These are phyloP conservation scores for Eulimnadia texana DNA, from an alignment of 1,140 invertebrate genomes.

Conservation along the genomic window DNA sequence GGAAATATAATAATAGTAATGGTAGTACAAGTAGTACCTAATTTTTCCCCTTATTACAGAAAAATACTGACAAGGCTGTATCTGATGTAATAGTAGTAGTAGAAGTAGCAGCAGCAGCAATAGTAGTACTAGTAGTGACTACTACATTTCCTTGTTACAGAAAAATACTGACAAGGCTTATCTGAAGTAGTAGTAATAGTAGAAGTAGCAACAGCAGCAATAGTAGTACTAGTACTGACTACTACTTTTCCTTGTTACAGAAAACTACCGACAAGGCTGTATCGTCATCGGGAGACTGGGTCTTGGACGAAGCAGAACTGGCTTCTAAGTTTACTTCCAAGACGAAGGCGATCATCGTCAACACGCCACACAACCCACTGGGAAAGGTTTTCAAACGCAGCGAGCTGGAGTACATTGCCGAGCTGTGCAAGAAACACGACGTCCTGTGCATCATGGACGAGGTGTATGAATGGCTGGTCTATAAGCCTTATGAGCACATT, in stretches of 20 bases:
- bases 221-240: no score
- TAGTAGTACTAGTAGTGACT: no score
- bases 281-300: conserved; percentile 63
- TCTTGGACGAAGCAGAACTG: conserved; percentile 68
- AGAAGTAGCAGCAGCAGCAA: no score
- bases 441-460: conserved; percentile 86
- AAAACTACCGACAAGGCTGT: conserved; percentile 20
- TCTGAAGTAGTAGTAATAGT: no score
- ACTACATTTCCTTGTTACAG: no score
- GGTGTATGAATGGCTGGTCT: conserved; percentile 97
- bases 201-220: no score
- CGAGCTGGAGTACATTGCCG: conserved; percentile 57
- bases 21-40: no score
- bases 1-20: no score
- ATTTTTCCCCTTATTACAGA: no score
- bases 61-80: no score
- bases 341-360: conserved; percentile 90
- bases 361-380: conserved; percentile 91
- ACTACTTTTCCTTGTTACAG: background rate
- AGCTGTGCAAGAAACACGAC: conserved; percentile 82
- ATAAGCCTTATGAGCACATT: conserved; percentile 68
- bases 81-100: no score
- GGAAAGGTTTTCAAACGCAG: conserved; percentile 60
- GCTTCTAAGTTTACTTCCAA: conserved; percentile 66
- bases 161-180: no score